These are phyloP conservation scores for Siphlonurus alternatus DNA, from an alignment of 2,888 invertebrate species.

Conservation along the genomic window DNA sequence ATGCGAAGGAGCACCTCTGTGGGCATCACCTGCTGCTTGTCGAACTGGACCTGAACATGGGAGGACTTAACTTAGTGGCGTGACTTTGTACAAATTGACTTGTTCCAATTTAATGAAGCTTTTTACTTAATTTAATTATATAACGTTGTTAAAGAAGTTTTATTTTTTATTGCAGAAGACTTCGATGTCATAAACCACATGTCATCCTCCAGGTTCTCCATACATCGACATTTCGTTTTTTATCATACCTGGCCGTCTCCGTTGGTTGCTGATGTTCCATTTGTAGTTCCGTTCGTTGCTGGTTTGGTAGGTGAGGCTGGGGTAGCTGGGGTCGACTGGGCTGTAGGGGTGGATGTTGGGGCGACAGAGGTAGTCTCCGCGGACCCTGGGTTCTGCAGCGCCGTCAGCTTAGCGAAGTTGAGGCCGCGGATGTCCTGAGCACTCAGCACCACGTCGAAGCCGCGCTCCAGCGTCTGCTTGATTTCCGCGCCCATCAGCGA, in stretches of 20 bases:
- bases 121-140: neutral
- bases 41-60: constrained; percentile 18
- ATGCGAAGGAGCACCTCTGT: constrained; percentile 49
- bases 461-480: constrained; percentile 85
- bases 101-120: neutral
- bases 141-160: no score
- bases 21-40: constrained; percentile 47
- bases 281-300: constrained; percentile 23
- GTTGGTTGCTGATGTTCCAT: neutral
- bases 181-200: no score
- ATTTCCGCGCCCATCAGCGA: constrained; percentile 98
- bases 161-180: no score
- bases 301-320: constrained; percentile 16
- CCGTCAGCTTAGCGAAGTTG: constrained; percentile 56
- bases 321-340: constrained; percentile 13
- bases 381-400: constrained; percentile 29
- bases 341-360: constrained; percentile 7
- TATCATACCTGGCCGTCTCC: neutral
- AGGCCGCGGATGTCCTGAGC: constrained; percentile 80
- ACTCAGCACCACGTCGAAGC: constrained; percentile 76
- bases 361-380: constrained; percentile 7
- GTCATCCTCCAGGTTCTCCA: no score
- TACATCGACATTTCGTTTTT: no score
- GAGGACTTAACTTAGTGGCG: neutral
- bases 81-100: no score